These are phyloP conservation scores for Nephrotoma guestfalica DNA, from an alignment of 2,888 invertebrate genomes.

Conservation along the genomic window DNA sequence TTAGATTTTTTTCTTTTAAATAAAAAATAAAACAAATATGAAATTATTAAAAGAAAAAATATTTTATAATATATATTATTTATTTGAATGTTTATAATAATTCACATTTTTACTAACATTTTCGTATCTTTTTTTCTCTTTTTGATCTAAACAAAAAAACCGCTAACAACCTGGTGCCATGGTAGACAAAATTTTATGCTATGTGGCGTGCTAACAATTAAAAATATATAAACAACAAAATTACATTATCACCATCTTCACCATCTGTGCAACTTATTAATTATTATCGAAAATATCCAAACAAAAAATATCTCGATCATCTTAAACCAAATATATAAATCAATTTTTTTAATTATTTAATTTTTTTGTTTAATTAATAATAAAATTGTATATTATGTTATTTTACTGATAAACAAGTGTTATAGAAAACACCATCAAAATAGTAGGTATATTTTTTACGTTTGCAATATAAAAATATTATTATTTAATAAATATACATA, in stretches of 20 bases:
- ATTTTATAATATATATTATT: neutral
- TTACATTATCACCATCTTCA: slow-evolving; percentile 2
- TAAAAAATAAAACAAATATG: neutral
- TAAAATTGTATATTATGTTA: neutral
- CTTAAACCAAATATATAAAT: neutral
- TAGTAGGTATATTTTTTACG: neutral
- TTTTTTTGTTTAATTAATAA: neutral
- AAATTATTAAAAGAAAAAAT: neutral
- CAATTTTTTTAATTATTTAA: neutral
- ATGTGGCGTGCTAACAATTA: slow-evolving; percentile 3
- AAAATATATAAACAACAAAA: neutral
- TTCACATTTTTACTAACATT: slow-evolving; percentile 16
- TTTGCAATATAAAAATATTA: neutral
- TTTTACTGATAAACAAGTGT: neutral
- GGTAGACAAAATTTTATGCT: slow-evolving; percentile 19
- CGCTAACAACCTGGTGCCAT: slow-evolving; percentile 24
- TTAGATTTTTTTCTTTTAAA: neutral
- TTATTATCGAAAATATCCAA: neutral
- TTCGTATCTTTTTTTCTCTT: slow-evolving; percentile 19
- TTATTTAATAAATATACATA: neutral
- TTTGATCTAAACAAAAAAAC: slow-evolving; percentile 15
- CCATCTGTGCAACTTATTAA: neutral
- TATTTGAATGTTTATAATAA: slow-evolving; percentile 1
- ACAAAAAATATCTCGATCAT: neutral
- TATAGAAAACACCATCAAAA: neutral